These are phyloP conservation scores for Coronaproctus castanopsis DNA, from an alignment of 2,888 invertebrate genomes.

Conservation along the genomic window DNA sequence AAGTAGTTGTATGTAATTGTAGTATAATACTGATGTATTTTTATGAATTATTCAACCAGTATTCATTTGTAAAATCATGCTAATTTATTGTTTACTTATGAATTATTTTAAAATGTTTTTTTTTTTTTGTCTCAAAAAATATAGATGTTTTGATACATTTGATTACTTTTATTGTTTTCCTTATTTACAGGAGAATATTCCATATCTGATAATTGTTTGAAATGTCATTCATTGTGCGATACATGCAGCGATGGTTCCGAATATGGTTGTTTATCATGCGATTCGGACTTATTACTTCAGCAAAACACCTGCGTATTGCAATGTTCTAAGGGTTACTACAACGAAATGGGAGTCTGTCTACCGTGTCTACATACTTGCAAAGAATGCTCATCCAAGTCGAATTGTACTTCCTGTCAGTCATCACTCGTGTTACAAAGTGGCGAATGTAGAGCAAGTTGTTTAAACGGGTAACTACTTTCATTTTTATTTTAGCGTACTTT, in stretches of 20 bases:
- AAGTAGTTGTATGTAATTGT: too few species aligned
- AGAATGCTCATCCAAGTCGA: slow-evolving; percentile 52
- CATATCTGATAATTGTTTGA: slow-evolving; percentile 29
- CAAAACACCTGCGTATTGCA: slow-evolving; percentile 50
- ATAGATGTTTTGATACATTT: too few species aligned
- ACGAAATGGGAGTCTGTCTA: slow-evolving; percentile 32
- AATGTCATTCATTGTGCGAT: slow-evolving; percentile 58
- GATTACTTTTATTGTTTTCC: too few species aligned
- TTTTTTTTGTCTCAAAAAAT: too few species aligned
- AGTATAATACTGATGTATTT: too few species aligned
- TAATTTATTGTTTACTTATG: too few species aligned
- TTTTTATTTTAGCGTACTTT: too few species aligned
- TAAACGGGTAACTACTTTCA: slow-evolving; percentile 34
- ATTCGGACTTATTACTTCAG: slow-evolving; percentile 47
- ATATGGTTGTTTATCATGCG: slow-evolving; percentile 49
- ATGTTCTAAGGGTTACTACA: slow-evolving; percentile 52
- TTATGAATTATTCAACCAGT: too few species aligned
- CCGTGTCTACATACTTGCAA: slow-evolving; percentile 62
- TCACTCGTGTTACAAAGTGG: slow-evolving; percentile 62
- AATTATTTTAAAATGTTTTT: too few species aligned
- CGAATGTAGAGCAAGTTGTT: slow-evolving; percentile 59
- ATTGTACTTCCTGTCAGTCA: slow-evolving; percentile 58
- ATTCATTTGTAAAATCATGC: too few species aligned
- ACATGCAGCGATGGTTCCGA: slow-evolving; percentile 62
- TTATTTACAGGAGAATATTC: slow-evolving; percentile 44